Percentiles rank a stretch among this genome's conserved stretches.
Evolutionary conservation across 2,888 invertebrate genomes (phyloP).

Genomic region (Spatulosminthurus flaviceps): DNA sequence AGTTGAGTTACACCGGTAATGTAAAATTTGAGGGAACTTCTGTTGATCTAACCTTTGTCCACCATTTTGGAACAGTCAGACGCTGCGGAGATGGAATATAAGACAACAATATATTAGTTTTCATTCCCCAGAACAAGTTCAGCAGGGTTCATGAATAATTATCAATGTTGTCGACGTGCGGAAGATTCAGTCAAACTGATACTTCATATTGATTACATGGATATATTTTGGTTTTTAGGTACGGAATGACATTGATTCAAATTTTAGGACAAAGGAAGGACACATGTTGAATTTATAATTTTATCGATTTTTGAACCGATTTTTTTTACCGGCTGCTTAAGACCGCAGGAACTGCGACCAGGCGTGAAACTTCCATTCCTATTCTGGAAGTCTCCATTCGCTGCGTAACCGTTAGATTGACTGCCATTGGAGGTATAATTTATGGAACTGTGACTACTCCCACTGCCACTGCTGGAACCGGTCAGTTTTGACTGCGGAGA

Average conservation of each 20-base stretch:
- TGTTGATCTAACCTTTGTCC: slow-evolving; percentile 71
- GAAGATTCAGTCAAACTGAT: too few species aligned
- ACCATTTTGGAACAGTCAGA: slow-evolving; percentile 73
- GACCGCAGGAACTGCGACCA: slow-evolving; percentile 45
- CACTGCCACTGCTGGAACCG: neutral
- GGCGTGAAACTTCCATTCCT: slow-evolving; percentile 34
- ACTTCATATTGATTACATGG: too few species aligned
- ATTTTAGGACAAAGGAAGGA: too few species aligned
- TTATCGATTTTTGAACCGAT: neutral
- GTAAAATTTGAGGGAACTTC: slow-evolving; percentile 29
- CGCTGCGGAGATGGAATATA: slow-evolving; percentile 68
- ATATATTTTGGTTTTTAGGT: too few species aligned
- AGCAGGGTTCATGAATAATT: too few species aligned
- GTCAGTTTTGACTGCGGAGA: neutral
- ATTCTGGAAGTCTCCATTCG: slow-evolving; percentile 15
- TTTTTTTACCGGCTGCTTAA: slow-evolving; percentile 55
- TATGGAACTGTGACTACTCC: neutral
- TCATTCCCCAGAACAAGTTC: neutral
- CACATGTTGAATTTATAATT: too few species aligned
- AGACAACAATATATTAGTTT: slow-evolving; percentile 30
- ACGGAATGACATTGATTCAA: too few species aligned
- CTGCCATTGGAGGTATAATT: neutral
- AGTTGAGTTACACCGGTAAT: neutral
- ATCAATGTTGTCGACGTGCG: too few species aligned
- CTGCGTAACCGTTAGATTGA: neutral